These are phyloP conservation scores for Hypotaenidia okinawae DNA, from an alignment of 2,797 vertebrate genomes.

Conservation along the genomic window DNA sequence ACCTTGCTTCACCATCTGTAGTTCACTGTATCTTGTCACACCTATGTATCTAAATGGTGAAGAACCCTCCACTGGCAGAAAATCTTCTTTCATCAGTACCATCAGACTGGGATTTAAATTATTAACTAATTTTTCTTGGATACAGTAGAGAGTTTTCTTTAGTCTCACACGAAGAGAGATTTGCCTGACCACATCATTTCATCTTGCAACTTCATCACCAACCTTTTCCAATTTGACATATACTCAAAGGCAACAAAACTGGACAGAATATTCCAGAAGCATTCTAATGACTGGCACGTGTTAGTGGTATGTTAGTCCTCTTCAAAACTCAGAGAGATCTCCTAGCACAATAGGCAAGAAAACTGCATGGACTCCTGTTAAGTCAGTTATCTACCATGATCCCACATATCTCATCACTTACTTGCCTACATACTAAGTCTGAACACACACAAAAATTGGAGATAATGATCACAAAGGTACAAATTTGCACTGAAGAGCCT, in stretches of 20 bases:
- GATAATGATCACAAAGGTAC: background rate
- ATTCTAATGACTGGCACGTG: background rate
- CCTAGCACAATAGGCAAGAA: background rate
- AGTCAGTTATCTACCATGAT: background rate
- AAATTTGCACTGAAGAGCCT: background rate
- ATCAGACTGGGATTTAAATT: background rate
- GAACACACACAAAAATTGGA: background rate
- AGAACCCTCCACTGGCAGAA: background rate
- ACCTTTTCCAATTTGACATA: background rate
- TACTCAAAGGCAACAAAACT: background rate
- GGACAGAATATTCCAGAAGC: background rate
- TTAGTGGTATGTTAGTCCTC: background rate
- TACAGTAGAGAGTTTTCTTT: background rate
- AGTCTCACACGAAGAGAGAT: background rate
- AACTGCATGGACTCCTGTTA: background rate
- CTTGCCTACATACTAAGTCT: background rate
- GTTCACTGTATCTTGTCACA: background rate
- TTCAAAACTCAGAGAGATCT: background rate
- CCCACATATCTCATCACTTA: background rate
- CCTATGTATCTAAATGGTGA: background rate
- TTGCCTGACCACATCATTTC: background rate
- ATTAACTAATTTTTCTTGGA: background rate
- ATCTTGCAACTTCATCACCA: background rate
- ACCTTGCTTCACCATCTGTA: background rate
- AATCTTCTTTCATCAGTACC: background rate